A percentile compares a stretch with the other conserved stretches of the same genome.
Evolutionary conservation across 2,797 vertebrate genomes (phyloP).

Genomic region (Lepus oiostolus): DNA sequence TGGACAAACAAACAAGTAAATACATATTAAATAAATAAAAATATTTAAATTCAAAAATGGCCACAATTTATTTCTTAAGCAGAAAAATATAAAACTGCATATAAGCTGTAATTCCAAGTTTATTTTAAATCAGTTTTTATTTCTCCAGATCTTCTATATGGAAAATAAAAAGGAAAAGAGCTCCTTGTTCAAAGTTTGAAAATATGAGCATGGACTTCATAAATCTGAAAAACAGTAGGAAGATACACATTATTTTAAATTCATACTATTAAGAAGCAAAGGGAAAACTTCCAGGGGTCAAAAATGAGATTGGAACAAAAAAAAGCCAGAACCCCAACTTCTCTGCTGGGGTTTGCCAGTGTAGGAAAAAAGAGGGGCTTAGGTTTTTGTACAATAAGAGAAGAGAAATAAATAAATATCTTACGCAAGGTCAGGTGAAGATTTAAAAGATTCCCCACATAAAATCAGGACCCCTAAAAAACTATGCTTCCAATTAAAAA

Average conservation of each 20-base stretch:
- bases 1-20: too few species aligned
- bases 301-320: not conserved
- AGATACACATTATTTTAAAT: not conserved
- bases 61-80: not conserved
- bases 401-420: not conserved
- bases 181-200: not conserved
- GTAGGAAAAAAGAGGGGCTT: not conserved
- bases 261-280: not conserved
- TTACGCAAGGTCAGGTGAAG: not conserved
- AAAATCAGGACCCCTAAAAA: not conserved
- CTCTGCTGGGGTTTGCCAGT: not conserved
- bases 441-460: not conserved
- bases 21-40: too few species aligned
- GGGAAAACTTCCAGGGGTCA: not conserved
- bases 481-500: not conserved
- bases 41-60: too few species aligned
- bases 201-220: not conserved
- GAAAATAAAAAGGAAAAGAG: not conserved
- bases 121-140: not conserved
- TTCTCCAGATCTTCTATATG: not conserved
- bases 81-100: not conserved
- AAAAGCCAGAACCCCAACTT: not conserved
- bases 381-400: not conserved
- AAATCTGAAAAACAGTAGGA: not conserved
- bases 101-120: not conserved